phyloP scores from a whole-genome alignment of 2,797 vertebrate genomes.

The Syngnathus acus region DNA sequence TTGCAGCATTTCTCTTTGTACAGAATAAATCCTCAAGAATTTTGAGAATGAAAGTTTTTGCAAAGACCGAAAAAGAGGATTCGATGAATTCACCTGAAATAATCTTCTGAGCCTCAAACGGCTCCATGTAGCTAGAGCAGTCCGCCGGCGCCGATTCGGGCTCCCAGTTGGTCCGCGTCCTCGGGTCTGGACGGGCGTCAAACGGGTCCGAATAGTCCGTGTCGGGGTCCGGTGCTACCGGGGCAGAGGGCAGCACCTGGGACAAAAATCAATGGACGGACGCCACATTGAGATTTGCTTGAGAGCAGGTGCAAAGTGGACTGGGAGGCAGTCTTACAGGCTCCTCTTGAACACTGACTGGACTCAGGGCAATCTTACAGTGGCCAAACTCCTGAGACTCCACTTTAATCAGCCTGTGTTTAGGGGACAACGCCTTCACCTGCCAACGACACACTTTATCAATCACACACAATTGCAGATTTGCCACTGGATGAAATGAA shows the following conservation, averaged over 20 bases:
- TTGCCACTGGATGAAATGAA: background rate
- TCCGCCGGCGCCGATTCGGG: conserved; percentile 55
- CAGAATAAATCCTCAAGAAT: background rate
- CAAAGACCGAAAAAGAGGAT: too few relatives aligned
- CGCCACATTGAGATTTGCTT: too few relatives aligned
- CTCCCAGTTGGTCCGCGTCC: conserved; percentile 46
- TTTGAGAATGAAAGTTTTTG: background rate
- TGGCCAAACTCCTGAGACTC: conserved; percentile 79
- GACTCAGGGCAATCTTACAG: conserved; percentile 69
- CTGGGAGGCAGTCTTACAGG: conserved; percentile 54
- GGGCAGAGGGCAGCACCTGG: conserved; percentile 63
- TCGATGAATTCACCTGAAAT: conserved; percentile 58
- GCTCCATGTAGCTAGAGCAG: conserved; percentile 80
- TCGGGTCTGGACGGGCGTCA: conserved; percentile 66
- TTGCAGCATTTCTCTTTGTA: background rate
- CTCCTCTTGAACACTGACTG: conserved; percentile 65
- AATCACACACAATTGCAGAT: background rate
- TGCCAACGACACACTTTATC: conserved; percentile 8
- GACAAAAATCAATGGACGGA: background rate
- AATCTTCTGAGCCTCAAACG: conserved; percentile 72
- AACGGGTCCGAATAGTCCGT: conserved; percentile 84
- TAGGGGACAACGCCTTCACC: conserved; percentile 82
- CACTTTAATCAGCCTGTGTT: conserved; percentile 88
- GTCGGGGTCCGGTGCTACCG: conserved; percentile 48
- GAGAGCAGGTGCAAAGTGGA: conserved; percentile 1